phyloP scores from a whole-genome alignment of 1,140 invertebrate species.

The Subanguina moxae region DNA sequence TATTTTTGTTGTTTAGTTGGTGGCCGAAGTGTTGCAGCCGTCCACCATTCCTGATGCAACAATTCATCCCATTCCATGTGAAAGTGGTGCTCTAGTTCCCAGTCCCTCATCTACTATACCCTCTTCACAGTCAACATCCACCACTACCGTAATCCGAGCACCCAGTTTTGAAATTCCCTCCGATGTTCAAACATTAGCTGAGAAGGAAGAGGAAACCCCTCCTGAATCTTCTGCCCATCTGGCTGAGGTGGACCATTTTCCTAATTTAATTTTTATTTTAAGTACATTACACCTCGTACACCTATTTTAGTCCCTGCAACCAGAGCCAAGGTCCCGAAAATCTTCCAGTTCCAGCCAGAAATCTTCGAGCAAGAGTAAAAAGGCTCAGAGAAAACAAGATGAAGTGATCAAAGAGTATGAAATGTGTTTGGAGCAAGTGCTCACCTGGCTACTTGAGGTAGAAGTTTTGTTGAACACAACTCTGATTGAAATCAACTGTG shows the following conservation, averaged over 20 bases:
- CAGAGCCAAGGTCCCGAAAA: constrained; percentile 40
- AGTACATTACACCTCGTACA: too few relatives aligned
- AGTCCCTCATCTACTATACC: constrained; percentile 9
- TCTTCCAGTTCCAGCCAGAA: constrained; percentile 49
- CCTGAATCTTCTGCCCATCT: not conserved
- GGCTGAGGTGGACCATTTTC: not conserved
- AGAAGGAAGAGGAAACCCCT: not conserved
- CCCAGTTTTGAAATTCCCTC: not conserved
- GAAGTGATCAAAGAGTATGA: constrained; percentile 50
- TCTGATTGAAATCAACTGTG: too few relatives aligned
- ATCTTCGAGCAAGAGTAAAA: constrained; percentile 33
- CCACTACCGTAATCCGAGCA: constrained; percentile 11
- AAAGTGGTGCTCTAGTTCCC: not conserved
- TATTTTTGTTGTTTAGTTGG: constrained; percentile 1
- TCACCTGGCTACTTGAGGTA: constrained; percentile 48
- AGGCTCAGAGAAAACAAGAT: constrained; percentile 39
- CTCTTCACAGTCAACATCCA: not conserved
- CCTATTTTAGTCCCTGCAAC: not conserved
- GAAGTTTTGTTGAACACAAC: too few relatives aligned
- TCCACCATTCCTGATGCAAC: not conserved
- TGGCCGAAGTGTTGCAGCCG: not conserved
- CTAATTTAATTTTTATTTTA: not conserved
- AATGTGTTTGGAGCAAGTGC: constrained; percentile 48
- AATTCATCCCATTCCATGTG: too few relatives aligned
- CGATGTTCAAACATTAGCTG: not conserved